Evolutionary conservation across 2,113 vertebrate species (phyloP).

Genomic region (Grammatotria lemairii): DNA sequence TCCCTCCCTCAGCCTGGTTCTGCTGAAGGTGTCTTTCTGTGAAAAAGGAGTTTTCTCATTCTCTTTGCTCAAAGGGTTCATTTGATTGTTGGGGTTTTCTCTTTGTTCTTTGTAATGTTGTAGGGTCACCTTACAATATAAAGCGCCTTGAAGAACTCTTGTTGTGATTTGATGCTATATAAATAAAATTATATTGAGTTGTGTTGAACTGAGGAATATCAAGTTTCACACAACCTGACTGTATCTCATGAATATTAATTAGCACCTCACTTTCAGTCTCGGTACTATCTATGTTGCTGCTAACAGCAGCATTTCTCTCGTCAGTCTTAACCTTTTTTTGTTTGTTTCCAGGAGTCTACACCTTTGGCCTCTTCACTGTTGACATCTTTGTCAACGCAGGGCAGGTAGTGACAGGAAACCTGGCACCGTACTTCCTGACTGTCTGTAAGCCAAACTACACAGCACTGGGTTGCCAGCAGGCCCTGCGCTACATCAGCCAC

Average conservation of each 20-base stretch:
- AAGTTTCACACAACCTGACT: neutral
- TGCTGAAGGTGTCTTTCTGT: neutral
- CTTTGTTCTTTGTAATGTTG: neutral
- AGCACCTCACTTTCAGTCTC: neutral
- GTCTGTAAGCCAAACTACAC: conserved; percentile 98
- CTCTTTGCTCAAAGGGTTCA: neutral
- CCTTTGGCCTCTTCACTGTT: conserved; percentile 94
- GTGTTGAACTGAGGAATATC: neutral
- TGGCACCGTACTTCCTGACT: conserved; percentile 94
- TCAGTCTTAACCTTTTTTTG: neutral
- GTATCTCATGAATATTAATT: neutral
- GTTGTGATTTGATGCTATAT: neutral
- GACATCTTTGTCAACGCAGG: conserved; percentile 99
- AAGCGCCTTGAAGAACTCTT: neutral
- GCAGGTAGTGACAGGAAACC: conserved; percentile 95
- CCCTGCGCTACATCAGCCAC: conserved; percentile 91
- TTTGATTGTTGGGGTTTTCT: neutral
- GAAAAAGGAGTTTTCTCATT: neutral
- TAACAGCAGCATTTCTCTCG: neutral
- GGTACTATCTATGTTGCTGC: neutral
- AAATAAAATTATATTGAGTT: neutral
- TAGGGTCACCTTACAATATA: neutral
- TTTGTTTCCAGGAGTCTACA: conserved; percentile 84
- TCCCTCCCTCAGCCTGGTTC: neutral
- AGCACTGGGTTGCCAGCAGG: conserved; percentile 90